Base-by-base conservation (phyloP, 1,140 invertebrate genomes). In the Akabosia matsudoensis region DNA sequence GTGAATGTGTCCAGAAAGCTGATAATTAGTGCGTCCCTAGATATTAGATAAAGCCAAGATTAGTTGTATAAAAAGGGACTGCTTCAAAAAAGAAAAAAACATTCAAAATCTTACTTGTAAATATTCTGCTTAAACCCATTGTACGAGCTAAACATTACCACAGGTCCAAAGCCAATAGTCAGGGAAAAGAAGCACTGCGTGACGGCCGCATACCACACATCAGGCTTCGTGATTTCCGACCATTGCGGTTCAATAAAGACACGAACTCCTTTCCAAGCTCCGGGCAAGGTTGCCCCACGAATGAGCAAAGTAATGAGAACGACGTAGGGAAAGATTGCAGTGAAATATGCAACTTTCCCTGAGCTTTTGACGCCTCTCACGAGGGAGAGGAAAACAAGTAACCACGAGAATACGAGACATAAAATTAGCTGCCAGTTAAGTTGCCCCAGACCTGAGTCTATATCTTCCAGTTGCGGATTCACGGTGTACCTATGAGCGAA, bases 121-220 rank as follows among this genome's bases (percentile, higher is more conserved):
- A 94, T 90, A 79, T 92, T 91, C 82, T 95, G 92, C 45, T 88
- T 86, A 83, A 96, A 88, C 30, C 84, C 83, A 80, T 88, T 88
- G 80, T 88, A 88, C 56, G 86, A 87, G 22, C 86, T 84, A n/a
- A 87, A 85, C 78, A 87, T 87, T 1, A 87, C 85, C 24, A 88
- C 83, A 4, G 85, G 84, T n/a, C 88, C 88, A 28, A 88, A 84
- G 0, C 85, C 84, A 18, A 88, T 86, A 22, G 85, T 85, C 26
- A 88, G 85, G n/a, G 87, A 88, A 81, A 88, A 88, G 76, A 86
- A 86, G 28, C 92, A 92, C 82, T 96, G 93, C 0, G 92, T 92
- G 0, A 93, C 91, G 28, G 93, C 93, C 14, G 92, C 90, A 80
- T 93, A 93, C 93, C 93, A 95, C 0, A 92, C 91, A n/a, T n/a